phyloP scores from a whole-genome alignment of 2,113 vertebrate species.

The Zosterops pallidus region DNA sequence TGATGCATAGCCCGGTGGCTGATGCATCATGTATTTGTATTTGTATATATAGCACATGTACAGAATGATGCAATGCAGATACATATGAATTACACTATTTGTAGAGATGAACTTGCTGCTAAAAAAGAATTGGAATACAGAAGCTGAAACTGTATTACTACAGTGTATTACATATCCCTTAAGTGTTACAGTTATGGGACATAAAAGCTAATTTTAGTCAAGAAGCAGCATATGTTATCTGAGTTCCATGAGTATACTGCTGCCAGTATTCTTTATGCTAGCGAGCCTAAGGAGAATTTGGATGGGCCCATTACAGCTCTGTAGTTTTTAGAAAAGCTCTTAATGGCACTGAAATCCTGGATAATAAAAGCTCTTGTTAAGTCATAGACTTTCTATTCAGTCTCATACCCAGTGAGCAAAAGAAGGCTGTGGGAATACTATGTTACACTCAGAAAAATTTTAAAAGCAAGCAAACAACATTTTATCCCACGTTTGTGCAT shows the following conservation, averaged over 20 bases:
- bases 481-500: background rate
- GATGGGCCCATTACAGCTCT: background rate
- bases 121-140: background rate
- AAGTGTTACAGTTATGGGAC: background rate
- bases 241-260: background rate
- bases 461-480: constrained; percentile 50
- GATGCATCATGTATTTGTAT: background rate
- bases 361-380: constrained; percentile 51
- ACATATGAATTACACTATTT: background rate
- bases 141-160: background rate
- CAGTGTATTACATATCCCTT: background rate
- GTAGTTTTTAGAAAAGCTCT: constrained; percentile 1
- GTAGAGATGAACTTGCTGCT: background rate
- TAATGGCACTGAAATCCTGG: constrained; percentile 30
- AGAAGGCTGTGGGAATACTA: constrained; percentile 51
- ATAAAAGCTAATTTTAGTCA: constrained; percentile 17
- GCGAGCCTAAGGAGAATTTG: constrained; percentile 19
- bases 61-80: background rate
- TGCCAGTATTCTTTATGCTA: background rate
- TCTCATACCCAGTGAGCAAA: background rate
- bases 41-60: background rate
- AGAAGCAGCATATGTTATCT: background rate
- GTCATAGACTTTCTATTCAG: constrained; percentile 18
- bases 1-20: background rate
- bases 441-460: constrained; percentile 17